A percentile compares a stretch with the other conserved stretches of the same genome.
phyloP scores from a whole-genome alignment of 2,797 vertebrate species.

The Staurois parvus region DNA sequence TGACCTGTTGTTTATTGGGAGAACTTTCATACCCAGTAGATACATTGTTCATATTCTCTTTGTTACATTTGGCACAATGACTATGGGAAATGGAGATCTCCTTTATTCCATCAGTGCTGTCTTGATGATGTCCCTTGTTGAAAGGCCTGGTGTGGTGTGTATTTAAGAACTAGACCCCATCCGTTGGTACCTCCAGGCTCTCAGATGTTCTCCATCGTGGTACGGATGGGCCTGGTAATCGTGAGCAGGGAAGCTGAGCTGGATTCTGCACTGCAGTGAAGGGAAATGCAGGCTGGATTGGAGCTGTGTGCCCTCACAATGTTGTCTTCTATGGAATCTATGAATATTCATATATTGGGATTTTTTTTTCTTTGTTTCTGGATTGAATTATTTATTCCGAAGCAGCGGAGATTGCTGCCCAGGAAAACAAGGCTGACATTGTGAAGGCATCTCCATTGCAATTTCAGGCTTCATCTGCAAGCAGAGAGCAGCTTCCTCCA shows the following conservation, averaged over 20 bases:
- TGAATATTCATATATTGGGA: neutral
- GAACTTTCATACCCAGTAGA: neutral
- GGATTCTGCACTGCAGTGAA: neutral
- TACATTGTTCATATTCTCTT: too few species aligned
- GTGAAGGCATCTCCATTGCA: slow-evolving; percentile 56
- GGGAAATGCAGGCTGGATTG: neutral
- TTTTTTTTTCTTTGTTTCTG: neutral
- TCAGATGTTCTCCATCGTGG: neutral
- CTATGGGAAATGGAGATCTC: neutral
- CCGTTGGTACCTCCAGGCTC: neutral
- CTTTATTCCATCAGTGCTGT: neutral
- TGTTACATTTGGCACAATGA: neutral
- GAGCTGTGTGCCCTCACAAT: neutral
- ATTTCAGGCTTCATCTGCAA: slow-evolving; percentile 52
- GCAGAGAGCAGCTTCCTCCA: slow-evolving; percentile 33
- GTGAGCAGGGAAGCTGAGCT: neutral
- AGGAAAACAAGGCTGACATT: slow-evolving; percentile 56
- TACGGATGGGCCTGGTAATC: neutral
- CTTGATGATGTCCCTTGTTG: neutral
- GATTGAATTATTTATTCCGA: neutral
- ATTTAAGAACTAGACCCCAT: neutral
- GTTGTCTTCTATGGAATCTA: neutral
- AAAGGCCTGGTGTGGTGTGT: neutral
- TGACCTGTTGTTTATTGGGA: neutral
- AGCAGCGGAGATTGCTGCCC: neutral